Evolutionary conservation across 2,888 invertebrate species (phyloP), one percentile per base, ranked within the genome.

Genomic region (Amblyjoppa fuscipennis): DNA sequence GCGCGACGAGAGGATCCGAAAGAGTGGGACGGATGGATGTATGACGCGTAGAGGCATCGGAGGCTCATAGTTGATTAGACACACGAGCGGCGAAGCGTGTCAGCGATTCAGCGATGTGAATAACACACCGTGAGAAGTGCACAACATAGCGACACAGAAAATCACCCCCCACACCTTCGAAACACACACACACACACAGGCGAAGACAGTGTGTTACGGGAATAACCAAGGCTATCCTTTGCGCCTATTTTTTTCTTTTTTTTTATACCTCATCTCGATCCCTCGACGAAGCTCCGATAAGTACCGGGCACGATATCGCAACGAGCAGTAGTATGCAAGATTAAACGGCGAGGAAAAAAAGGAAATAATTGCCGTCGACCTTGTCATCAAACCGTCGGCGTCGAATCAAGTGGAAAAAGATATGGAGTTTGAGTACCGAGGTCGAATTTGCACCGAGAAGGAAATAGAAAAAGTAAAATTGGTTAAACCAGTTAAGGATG

Each of bases 1-100:
- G 68, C 41, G 66, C 45, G 51, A 64, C 45, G 6, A n/a, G 49
- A 78, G 81, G 34, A 68, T 68, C 69, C 66, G 70, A 86, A 75
- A 86, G 71, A 78, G 82, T 45, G 84, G 85, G 84, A 81, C 64
- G 70, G 85, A 82, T 73, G 45, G 45, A 49, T 45, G 84, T 79
- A 61, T 77, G 75, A 83, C 76, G 85, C 68, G 77, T 76, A 71
- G 83, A 49, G 75, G 66, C 70, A 85, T 85, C 83, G 86, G 85
- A 83, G 86, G 86, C 86, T 90, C 87, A 92, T 90, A 89, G 91
- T 89, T 92, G 91, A 92, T 92, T 92, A 92, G 90, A 88, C 89
- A 89, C 85, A 86, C 81, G 89, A 90, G 89, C 91, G 90, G 89
- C 89, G 91, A 90, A 90, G 90, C 89, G 91, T 92, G 89, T 59